Conservation (phyloP, 64 coral and sea anemone genomes). For the Montipora cactus region DNA sequence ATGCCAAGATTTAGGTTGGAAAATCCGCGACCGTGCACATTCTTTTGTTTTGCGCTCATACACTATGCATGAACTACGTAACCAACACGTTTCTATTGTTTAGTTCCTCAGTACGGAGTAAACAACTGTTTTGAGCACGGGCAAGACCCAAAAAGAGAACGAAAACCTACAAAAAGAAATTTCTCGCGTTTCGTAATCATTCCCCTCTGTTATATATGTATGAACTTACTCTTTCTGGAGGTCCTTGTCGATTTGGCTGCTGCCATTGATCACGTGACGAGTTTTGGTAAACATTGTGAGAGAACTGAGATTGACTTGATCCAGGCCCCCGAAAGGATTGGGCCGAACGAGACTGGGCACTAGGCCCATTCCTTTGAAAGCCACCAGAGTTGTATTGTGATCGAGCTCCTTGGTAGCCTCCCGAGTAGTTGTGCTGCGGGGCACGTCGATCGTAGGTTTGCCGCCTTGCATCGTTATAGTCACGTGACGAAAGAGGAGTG, state of each 20-base stretch:
- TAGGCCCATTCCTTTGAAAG: conserved; percentile 13
- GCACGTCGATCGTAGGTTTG: conserved; percentile 3
- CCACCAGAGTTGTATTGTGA: conserved; percentile 25
- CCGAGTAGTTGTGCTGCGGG: conserved; percentile 15
- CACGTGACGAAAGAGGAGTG: conserved; percentile 68
- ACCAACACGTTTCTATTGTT: no score
- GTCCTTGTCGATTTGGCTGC: conserved; percentile 16
- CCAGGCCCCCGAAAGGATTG: conserved; percentile 49
- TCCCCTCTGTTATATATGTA: no score
- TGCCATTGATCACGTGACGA: conserved; percentile 29
- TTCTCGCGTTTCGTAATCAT: neutral
- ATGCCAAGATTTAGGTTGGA: no score
- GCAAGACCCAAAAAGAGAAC: no score
- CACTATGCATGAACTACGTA: no score
- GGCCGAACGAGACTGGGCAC: conserved; percentile 26
- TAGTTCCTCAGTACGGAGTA: no score
- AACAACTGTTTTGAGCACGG: no score
- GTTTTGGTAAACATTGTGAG: conserved; percentile 1
- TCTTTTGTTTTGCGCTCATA: no score
- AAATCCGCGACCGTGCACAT: no score
- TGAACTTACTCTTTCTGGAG: conserved; percentile 55
- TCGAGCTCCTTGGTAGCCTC: conserved; percentile 47
- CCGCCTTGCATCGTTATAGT: conserved; percentile 36
- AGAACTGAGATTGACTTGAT: conserved; percentile 41
- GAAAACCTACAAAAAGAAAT: neutral